Percentiles rank a stretch among this genome's conserved stretches.
These are phyloP conservation scores for Parapristionchus giblindavisi DNA, from an alignment of 2,888 invertebrate species.

Conservation along the genomic window DNA sequence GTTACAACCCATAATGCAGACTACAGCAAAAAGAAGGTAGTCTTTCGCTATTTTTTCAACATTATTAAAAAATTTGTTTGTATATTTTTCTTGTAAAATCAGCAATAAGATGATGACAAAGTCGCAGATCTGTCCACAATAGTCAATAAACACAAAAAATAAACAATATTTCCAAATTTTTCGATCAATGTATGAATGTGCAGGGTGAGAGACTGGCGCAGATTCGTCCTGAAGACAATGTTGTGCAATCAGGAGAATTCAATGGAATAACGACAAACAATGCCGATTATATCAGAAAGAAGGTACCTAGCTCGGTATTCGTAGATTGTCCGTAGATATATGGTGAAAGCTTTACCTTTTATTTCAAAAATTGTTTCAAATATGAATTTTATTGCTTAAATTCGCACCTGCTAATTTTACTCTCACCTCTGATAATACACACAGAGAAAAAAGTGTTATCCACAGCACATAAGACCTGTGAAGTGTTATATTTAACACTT, in stretches of 20 bases:
- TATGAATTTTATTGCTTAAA: background rate
- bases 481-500: too few species aligned
- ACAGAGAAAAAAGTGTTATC: background rate
- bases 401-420: background rate
- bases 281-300: constrained; percentile 41
- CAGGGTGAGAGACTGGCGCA: constrained; percentile 38
- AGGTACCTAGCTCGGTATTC: too few species aligned
- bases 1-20: constrained; percentile 51
- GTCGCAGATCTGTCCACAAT: background rate
- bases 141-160: background rate
- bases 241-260: constrained; percentile 41
- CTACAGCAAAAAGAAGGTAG: constrained; percentile 46
- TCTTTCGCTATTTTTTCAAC: background rate
- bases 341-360: too few species aligned
- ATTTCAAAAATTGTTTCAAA: too few species aligned
- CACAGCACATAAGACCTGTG: too few species aligned
- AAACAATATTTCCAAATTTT: background rate
- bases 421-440: background rate
- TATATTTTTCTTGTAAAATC: background rate
- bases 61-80: background rate
- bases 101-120: background rate
- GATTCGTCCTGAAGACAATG: constrained; percentile 9
- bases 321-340: too few species aligned
- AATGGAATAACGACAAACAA: constrained; percentile 41
- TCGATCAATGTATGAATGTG: background rate